These are phyloP conservation scores for Thumatha senex DNA, from an alignment of 2,888 invertebrate species.

Conservation along the genomic window DNA sequence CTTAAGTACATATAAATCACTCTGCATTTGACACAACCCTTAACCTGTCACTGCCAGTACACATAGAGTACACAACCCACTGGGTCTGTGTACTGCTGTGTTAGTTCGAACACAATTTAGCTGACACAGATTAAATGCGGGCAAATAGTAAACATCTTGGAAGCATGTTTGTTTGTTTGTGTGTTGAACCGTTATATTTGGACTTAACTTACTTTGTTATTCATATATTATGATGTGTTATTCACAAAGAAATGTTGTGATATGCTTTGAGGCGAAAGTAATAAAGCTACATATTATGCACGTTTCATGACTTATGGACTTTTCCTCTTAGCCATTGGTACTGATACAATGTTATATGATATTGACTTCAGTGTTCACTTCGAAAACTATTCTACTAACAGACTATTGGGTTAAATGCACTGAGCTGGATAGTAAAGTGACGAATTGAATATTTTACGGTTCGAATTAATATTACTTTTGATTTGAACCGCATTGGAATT, in stretches of 20 bases:
- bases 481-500: too few relatives aligned
- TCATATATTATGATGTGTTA: neutral
- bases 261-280: neutral
- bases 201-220: slow-evolving; percentile 3
- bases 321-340: too few relatives aligned
- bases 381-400: too few relatives aligned
- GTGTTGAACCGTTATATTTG: slow-evolving; percentile 12
- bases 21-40: slow-evolving; percentile 1
- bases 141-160: slow-evolving; percentile 48
- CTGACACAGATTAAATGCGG: slow-evolving; percentile 50
- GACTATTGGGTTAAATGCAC: too few relatives aligned
- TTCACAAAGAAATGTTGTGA: neutral
- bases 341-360: too few relatives aligned
- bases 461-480: too few relatives aligned
- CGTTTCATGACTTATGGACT: too few relatives aligned
- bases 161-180: slow-evolving; percentile 37
- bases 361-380: too few relatives aligned
- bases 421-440: too few relatives aligned
- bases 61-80: slow-evolving; percentile 17
- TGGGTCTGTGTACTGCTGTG: slow-evolving; percentile 7
- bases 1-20: slow-evolving; percentile 4
- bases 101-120: slow-evolving; percentile 22
- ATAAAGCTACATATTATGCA: neutral
- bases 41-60: slow-evolving; percentile 15
- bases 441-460: too few relatives aligned